Base-by-base conservation (phyloP, 2,797 vertebrate genomes). In the Smutsia temminckii region DNA sequence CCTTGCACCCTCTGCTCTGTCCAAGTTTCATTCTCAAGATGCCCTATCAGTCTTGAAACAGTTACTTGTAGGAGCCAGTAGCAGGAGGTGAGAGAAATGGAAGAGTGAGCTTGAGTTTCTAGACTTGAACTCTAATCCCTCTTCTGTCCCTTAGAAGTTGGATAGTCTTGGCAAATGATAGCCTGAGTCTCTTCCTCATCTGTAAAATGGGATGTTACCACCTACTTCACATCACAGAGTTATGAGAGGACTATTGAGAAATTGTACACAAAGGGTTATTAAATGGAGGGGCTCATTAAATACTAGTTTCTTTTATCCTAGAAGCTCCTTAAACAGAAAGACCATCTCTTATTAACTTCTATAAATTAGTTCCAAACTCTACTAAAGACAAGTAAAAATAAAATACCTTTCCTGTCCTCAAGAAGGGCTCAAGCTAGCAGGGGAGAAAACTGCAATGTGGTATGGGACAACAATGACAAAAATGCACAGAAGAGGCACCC, bases 281-380 rank as follows among this genome's bases (percentile, higher is more conserved):
- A 61, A 85, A 89, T 46, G 64, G 20, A 71, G 92, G 20, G 53
- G 6, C 18, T 61, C n/a, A 27, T 89, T 72, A 91, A 75, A 66
- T 80, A 20, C 59, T 89, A n/a, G 21, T 79, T 95, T 91, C 29
- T 69, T 91, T 85, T 85, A 78, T 77, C 34, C 77, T 79, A 89
- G 17, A 77, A 81, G 14, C 20, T 53, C 53, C 80, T 74, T 94
- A 89, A 94, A 93, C 53, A 78, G 55, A 69, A 16, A 93, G 5
- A 66, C 5, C 23, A 74, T 51, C 85, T 81, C 63, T 84, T 59
- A 63, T 74, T 92, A 63, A 72, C 55, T 23, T 81, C 27, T 59
- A 23, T 57, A 96, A 88, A 25, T 88, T n/a, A 88, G 42, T 69
- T 95, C 51, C 37, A 93, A 91, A 89, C 25, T 91, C 78, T 72